Evolutionary conservation across 2,113 vertebrate genomes (phyloP).

Genomic region (Formicarius rufipectus): DNA sequence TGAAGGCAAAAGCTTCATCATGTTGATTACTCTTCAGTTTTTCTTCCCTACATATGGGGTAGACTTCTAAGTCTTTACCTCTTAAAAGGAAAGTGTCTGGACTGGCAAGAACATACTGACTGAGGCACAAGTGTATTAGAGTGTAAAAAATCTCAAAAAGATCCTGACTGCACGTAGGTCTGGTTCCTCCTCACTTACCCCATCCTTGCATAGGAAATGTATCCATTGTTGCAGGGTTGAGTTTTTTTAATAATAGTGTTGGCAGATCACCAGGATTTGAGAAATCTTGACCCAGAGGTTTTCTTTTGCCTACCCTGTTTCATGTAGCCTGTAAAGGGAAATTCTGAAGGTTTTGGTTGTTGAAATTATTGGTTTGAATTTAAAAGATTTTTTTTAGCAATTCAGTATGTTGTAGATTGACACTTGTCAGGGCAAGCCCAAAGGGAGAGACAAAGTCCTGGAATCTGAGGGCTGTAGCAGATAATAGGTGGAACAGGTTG

Average conservation of each 20-base stretch:
- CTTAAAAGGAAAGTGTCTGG: neutral
- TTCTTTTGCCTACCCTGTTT: neutral
- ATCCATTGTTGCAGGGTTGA: neutral
- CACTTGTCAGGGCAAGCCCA: neutral
- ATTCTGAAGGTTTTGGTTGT: neutral
- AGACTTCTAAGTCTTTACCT: neutral
- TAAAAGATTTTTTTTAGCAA: neutral
- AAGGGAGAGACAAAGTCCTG: neutral
- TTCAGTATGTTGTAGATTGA: neutral
- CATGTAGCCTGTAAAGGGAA: neutral
- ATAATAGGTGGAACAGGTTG: neutral
- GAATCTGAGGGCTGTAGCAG: neutral
- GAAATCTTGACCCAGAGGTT: neutral
- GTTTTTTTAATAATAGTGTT: neutral
- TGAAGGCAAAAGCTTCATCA: neutral
- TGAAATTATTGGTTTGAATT: neutral
- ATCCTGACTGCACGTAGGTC: accelerated
- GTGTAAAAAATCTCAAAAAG: neutral
- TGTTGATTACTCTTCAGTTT: neutral
- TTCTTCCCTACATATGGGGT: neutral
- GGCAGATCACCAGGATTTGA: neutral
- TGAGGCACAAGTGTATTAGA: neutral
- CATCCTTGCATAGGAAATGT: neutral
- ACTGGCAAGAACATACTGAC: neutral
- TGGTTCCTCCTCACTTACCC: neutral